Evolutionary conservation across 1,140 invertebrate species (phyloP).

Genomic region (Sycobia sp.): DNA sequence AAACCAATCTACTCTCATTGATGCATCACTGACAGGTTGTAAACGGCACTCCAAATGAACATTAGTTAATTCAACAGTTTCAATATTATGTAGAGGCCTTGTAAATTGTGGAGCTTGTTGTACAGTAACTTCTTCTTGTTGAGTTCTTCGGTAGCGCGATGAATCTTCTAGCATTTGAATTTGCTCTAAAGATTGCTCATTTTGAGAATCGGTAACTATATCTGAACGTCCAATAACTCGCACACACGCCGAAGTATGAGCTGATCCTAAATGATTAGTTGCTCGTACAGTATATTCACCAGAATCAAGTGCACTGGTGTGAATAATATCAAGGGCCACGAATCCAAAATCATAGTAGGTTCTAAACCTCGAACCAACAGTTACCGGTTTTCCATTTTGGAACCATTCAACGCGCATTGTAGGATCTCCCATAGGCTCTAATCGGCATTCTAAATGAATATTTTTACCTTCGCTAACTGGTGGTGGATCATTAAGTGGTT

Average conservation of each 20-base stretch:
- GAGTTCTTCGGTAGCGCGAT: slow-evolving; percentile 72
- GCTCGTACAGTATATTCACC: slow-evolving; percentile 93
- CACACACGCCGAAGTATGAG: slow-evolving; percentile 88
- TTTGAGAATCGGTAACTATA: slow-evolving; percentile 90
- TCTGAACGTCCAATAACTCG: slow-evolving; percentile 82
- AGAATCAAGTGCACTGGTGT: slow-evolving; percentile 84
- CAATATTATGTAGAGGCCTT: slow-evolving; percentile 85
- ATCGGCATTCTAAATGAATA: slow-evolving; percentile 85
- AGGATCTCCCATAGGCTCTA: slow-evolving; percentile 94
- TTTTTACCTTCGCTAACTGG: slow-evolving; percentile 89
- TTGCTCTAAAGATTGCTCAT: slow-evolving; percentile 92
- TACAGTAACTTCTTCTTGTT: slow-evolving; percentile 77
- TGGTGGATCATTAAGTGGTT: slow-evolving; percentile 79
- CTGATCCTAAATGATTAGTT: slow-evolving; percentile 90
- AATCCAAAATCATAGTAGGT: slow-evolving; percentile 96
- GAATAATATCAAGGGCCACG: slow-evolving; percentile 88
- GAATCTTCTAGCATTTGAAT: slow-evolving; percentile 92
- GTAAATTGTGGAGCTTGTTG: slow-evolving; percentile 86
- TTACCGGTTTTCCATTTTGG: slow-evolving; percentile 86
- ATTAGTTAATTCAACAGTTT: slow-evolving; percentile 89
- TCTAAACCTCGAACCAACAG: slow-evolving; percentile 87
- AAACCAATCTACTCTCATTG: slow-evolving; percentile 97
- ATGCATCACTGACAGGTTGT: slow-evolving; percentile 91
- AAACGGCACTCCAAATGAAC: slow-evolving; percentile 92
- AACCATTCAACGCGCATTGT: slow-evolving; percentile 96